Percentiles rank a stretch among this genome's conserved stretches.
phyloP scores from a whole-genome alignment of 1,140 invertebrate genomes.

The Oppia nitens region DNA sequence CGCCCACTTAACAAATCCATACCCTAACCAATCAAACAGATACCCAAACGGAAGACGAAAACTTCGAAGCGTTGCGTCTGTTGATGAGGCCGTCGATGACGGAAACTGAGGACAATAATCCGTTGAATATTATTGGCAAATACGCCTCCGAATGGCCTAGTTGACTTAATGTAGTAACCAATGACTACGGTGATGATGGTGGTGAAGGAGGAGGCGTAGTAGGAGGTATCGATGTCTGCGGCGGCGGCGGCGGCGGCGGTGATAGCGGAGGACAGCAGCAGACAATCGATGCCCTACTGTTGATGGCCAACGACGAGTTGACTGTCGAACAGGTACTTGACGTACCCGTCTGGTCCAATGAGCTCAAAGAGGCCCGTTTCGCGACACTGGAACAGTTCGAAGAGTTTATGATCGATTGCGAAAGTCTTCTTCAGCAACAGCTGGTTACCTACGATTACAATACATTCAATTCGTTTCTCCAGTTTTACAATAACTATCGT shows the following conservation, averaged over 20 bases:
- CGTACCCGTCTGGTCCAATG: conserved; percentile 9
- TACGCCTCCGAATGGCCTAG: conserved; percentile 22
- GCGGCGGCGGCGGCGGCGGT: conserved; percentile 12
- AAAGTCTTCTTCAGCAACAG: conserved; percentile 47
- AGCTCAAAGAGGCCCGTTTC: conserved; percentile 15
- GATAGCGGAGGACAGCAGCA: background rate
- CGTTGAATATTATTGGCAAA: conserved; percentile 3
- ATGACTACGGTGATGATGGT: background rate
- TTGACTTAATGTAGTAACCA: conserved; percentile 20
- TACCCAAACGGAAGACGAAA: too few species aligned
- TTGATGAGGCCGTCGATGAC: too few species aligned
- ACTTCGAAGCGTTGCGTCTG: too few species aligned
- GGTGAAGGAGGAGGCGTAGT: background rate
- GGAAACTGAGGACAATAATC: too few species aligned
- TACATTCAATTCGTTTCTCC: conserved; percentile 61
- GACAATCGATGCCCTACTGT: background rate
- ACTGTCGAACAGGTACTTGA: conserved; percentile 30
- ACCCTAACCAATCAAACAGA: too few species aligned
- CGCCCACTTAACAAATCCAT: too few species aligned
- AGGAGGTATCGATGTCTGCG: conserved; percentile 9
- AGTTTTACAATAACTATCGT: conserved; percentile 22
- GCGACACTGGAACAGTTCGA: conserved; percentile 31
- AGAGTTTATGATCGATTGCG: conserved; percentile 52
- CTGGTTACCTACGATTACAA: conserved; percentile 65
- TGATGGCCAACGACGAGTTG: conserved; percentile 35